These are phyloP conservation scores for Morus bassanus DNA, from an alignment of 2,797 vertebrate genomes.

Conservation along the genomic window DNA sequence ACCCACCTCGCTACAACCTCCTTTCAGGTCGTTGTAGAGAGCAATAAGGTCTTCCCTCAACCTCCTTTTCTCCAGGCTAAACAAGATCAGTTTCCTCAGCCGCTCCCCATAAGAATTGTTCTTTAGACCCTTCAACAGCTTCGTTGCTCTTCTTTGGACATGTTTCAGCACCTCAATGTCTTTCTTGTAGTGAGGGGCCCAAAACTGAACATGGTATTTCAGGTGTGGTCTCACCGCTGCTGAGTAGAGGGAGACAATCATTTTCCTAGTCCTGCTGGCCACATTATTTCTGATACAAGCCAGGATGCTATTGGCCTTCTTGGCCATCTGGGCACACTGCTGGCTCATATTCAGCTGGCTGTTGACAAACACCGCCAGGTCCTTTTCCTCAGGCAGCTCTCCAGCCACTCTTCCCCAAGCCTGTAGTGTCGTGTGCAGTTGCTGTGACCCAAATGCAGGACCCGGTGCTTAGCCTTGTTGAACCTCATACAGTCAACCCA, in stretches of 20 bases:
- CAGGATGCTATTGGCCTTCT: background rate
- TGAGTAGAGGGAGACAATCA: fast-evolving
- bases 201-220: too few species aligned
- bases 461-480: fast-evolving
- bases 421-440: fast-evolving
- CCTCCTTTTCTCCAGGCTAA: too few species aligned
- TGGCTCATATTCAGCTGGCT: background rate
- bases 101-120: too few species aligned
- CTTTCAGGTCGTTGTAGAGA: too few species aligned
- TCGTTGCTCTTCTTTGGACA: too few species aligned
- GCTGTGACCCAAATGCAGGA: background rate
- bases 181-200: too few species aligned
- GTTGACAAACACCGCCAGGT: fast-evolving
- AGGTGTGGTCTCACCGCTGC: too few species aligned
- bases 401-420: background rate
- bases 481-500: fast-evolving
- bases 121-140: too few species aligned
- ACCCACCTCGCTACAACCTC: too few species aligned
- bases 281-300: background rate
- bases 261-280: background rate
- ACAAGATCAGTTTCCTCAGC: too few species aligned
- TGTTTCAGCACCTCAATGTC: too few species aligned
- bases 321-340: background rate
- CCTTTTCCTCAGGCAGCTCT: fast-evolving
- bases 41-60: too few species aligned